These are phyloP conservation scores for Tautogolabrus adspersus DNA, from an alignment of 2,113 vertebrate species.

Conservation along the genomic window DNA sequence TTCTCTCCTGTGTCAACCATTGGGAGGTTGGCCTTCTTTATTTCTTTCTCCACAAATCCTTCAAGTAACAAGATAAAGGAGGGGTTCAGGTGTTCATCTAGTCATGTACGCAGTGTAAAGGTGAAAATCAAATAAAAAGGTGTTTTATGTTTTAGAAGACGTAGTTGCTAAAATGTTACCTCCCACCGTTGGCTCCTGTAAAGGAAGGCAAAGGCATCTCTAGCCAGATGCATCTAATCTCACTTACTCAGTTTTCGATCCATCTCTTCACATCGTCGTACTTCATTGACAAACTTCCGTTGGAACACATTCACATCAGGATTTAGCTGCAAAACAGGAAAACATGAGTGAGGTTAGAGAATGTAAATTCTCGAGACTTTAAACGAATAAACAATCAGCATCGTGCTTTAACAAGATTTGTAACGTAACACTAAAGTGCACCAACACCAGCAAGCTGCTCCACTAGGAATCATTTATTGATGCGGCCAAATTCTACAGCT, in stretches of 20 bases:
- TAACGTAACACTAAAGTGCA: too few relatives aligned
- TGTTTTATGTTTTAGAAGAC: too few relatives aligned
- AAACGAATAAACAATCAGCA: too few relatives aligned
- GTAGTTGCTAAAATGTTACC: too few relatives aligned
- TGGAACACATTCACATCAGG: slow-evolving; percentile 99
- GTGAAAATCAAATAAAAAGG: too few relatives aligned
- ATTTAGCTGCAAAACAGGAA: slow-evolving; percentile 87
- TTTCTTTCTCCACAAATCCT: slow-evolving; percentile 99
- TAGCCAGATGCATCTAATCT: not conserved
- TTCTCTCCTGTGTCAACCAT: slow-evolving; percentile 97
- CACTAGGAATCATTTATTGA: not conserved
- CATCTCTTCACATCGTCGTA: slow-evolving; percentile 97
- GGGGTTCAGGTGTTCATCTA: not conserved
- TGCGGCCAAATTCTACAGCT: not conserved
- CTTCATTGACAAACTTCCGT: slow-evolving; percentile 98
- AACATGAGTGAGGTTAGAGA: slow-evolving; percentile 3
- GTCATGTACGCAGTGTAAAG: not conserved
- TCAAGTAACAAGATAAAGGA: not conserved
- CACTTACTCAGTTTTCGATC: slow-evolving; percentile 94
- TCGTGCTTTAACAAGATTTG: too few relatives aligned
- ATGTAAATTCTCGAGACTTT: too few relatives aligned
- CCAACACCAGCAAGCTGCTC: not conserved
- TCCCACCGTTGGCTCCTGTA: too few relatives aligned
- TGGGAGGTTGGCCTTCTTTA: slow-evolving; percentile 93
- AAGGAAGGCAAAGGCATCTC: not conserved